Evolutionary conservation across 2,888 invertebrate species (phyloP).

Genomic region (Argynnis bischoffii): DNA sequence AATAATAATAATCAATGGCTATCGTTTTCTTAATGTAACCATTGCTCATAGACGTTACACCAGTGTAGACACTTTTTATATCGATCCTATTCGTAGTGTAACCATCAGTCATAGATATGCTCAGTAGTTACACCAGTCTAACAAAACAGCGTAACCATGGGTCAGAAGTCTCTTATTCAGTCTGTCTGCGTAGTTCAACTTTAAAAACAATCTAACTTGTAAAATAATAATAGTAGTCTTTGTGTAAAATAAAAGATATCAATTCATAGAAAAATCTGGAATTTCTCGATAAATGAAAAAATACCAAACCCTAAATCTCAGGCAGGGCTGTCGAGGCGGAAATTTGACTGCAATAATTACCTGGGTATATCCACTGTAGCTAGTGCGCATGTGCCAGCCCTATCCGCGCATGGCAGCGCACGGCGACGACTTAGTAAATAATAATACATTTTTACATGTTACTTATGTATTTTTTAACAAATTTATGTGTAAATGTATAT

Average conservation of each 20-base stretch:
- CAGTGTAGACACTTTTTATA: too few species aligned
- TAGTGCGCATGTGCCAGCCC: conserved; percentile 58
- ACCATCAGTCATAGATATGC: too few species aligned
- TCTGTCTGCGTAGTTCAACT: too few species aligned
- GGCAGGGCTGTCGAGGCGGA: conserved; percentile 58
- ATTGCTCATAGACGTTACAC: too few species aligned
- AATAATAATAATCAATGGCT: too few species aligned
- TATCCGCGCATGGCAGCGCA: conserved; percentile 63
- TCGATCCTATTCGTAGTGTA: too few species aligned
- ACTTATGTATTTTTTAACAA: conserved; percentile 25
- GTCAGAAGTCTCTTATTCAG: too few species aligned
- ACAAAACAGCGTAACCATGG: too few species aligned
- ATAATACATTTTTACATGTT: conserved; percentile 38
- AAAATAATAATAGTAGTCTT: too few species aligned
- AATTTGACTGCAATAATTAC: conserved; percentile 71
- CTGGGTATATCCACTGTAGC: conserved; percentile 41
- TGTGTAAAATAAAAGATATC: not conserved
- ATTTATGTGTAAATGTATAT: conserved; percentile 11
- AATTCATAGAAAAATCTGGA: conserved; percentile 11
- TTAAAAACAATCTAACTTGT: too few species aligned
- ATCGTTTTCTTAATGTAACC: too few species aligned
- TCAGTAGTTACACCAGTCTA: too few species aligned
- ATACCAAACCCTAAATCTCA: conserved; percentile 64
- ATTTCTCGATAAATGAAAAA: conserved; percentile 25
- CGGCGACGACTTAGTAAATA: conserved; percentile 50